Percentiles rank a stretch among this genome's conserved stretches.
Conservation (phyloP, 2,888 invertebrate genomes). For the Stictocephala bisonia region DNA sequence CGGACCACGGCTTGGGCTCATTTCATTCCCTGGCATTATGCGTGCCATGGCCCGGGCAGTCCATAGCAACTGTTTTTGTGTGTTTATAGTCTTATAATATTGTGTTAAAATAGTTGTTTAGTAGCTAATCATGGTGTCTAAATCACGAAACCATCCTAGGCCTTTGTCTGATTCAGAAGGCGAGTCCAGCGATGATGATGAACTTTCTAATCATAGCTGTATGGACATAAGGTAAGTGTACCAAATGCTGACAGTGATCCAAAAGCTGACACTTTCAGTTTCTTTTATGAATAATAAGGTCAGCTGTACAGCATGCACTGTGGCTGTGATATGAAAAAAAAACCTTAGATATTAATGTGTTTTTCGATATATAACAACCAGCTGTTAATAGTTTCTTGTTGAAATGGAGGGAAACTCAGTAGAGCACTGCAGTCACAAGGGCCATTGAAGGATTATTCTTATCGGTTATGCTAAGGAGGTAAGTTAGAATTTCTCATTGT, state of each 20-base stretch:
- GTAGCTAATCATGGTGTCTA: no score
- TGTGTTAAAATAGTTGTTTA: no score
- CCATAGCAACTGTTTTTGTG: no score
- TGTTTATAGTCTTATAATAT: no score
- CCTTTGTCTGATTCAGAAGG: no score
- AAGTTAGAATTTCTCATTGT: background rate
- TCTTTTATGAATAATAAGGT: background rate
- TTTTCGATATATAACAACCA: background rate
- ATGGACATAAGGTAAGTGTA: background rate
- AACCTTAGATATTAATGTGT: background rate
- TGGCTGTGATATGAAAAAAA: background rate
- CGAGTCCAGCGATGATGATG: no score
- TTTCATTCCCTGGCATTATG: no score
- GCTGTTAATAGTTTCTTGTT: constrained; percentile 5
- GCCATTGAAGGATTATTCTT: background rate
- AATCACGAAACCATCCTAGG: no score
- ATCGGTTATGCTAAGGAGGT: background rate
- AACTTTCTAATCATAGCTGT: no score
- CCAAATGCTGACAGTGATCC: no score
- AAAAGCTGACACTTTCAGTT: background rate
- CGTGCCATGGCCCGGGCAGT: no score
- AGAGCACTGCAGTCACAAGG: background rate
- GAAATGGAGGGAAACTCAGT: background rate
- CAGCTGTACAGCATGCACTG: background rate
- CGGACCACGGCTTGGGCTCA: no score